Evolutionary conservation across 1,140 invertebrate genomes (phyloP), one percentile per base, ranked within the genome.

Genomic region (Saccostrea echinata): DNA sequence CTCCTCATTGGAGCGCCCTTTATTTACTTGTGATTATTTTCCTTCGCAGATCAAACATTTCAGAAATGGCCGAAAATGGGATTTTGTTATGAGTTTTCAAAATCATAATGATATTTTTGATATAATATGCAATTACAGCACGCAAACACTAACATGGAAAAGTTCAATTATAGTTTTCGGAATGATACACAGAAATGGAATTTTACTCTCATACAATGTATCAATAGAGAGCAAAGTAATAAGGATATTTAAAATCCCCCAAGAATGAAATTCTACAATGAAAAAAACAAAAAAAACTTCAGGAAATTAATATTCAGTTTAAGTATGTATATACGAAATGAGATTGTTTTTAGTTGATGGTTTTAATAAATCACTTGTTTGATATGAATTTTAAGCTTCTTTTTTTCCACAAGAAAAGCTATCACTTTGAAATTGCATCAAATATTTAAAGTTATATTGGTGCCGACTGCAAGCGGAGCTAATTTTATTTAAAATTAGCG

Each of bases 31-130:
- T 16, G 27, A 30, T 30, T 30, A 33, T 30, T 76, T 16, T 33
- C 27, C 30, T 30, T 76, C 27, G 30, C 68, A 76, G 27, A 76
- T 76, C 68, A 76, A 76, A 76, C 68, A 33, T 16, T n/a, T n/a
- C 16, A 27, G 16, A 76, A 76, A 76, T 33, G 68, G 4, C 68
- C 13, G 24, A 76, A 27, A 76, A 11, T 30, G 24, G 30, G 30
- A 76, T 35, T 43, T 24, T 18, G 68, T 33, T 76, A 35, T 76
- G 68, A 16, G 16, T 12, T 76, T 76, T 76, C 27, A 76, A 16
- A 16, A 76, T 76, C 3, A 30, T 76, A 76, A 27, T 33, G 27
- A 61, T 61, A 21, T 61, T 8, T 61, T 61, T 21, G 6, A 43
- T 43, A 43, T 4, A 43, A 43, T 43, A 9, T 43, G 43, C 43